phyloP scores from a whole-genome alignment of 2,888 invertebrate species.

The Acanthosepion pharaonis region DNA sequence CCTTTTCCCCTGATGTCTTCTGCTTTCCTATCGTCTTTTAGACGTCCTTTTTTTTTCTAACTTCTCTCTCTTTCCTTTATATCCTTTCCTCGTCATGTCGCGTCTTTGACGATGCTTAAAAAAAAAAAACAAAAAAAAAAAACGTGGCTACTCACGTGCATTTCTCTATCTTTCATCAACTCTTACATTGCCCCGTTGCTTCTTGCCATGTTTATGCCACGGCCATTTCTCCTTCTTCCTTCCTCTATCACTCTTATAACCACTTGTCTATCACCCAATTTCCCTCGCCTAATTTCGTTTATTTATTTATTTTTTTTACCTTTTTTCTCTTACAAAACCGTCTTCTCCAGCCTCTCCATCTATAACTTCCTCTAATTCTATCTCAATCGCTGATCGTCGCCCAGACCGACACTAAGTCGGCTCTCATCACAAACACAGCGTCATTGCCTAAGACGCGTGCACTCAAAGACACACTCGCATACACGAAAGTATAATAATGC shows the following conservation, averaged over 20 bases:
- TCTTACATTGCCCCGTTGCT: neutral
- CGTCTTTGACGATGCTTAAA: neutral
- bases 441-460: neutral
- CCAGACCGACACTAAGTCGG: neutral
- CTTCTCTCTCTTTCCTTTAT: too few relatives aligned
- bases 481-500: neutral
- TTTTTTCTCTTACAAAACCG: neutral
- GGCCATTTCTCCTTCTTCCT: conserved; percentile 47
- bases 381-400: neutral
- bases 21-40: neutral
- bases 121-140: neutral
- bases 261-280: conserved; percentile 37
- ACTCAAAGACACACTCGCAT: neutral
- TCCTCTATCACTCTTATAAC: conserved; percentile 40
- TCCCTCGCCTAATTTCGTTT: neutral
- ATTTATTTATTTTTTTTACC: conserved; percentile 33
- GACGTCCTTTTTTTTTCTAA: too few relatives aligned
- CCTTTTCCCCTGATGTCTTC: neutral
- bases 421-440: neutral
- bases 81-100: neutral
- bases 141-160: neutral
- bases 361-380: neutral
- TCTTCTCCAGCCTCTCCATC: neutral
- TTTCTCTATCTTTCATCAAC: neutral
- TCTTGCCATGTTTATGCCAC: neutral